Conservation (phyloP, 2,113 vertebrate genomes). For the Tetrax tetrax region DNA sequence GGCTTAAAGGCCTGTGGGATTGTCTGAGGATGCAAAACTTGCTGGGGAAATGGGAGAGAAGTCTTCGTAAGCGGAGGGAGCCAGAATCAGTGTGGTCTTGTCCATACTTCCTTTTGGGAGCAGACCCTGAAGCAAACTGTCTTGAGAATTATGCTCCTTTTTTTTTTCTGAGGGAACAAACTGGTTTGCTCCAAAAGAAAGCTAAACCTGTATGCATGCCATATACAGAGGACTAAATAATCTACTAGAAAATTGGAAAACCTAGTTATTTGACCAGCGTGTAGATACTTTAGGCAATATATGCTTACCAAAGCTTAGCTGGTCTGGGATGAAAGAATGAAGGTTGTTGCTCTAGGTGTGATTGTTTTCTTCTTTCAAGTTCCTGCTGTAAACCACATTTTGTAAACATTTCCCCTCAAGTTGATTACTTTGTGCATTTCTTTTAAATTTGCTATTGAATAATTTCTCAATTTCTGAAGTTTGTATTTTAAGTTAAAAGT, state of each 20-base stretch:
- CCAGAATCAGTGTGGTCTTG: neutral
- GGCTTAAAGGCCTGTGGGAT: neutral
- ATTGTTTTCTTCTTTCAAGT: neutral
- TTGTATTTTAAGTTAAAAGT: neutral
- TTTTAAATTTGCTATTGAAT: neutral
- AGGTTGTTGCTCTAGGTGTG: neutral
- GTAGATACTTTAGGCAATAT: neutral
- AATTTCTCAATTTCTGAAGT: neutral
- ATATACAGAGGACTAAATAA: neutral
- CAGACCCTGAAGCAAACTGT: slow-evolving; percentile 10
- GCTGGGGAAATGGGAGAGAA: slow-evolving; percentile 1
- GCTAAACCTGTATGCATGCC: neutral
- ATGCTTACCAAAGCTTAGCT: neutral
- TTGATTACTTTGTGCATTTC: neutral
- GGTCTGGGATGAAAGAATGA: neutral
- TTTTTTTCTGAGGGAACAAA: neutral
- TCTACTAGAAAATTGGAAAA: neutral
- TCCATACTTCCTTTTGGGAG: neutral
- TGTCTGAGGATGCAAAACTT: slow-evolving; percentile 35
- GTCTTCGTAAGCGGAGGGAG: neutral
- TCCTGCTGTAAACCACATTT: neutral
- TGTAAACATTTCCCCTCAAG: neutral
- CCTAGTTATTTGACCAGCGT: neutral
- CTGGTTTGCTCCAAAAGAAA: neutral
- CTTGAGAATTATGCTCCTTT: neutral